A percentile compares a stretch with the other conserved stretches of the same genome.
These are phyloP conservation scores for Pristis pectinata DNA, from an alignment of 2,797 vertebrate species.

Conservation along the genomic window DNA sequence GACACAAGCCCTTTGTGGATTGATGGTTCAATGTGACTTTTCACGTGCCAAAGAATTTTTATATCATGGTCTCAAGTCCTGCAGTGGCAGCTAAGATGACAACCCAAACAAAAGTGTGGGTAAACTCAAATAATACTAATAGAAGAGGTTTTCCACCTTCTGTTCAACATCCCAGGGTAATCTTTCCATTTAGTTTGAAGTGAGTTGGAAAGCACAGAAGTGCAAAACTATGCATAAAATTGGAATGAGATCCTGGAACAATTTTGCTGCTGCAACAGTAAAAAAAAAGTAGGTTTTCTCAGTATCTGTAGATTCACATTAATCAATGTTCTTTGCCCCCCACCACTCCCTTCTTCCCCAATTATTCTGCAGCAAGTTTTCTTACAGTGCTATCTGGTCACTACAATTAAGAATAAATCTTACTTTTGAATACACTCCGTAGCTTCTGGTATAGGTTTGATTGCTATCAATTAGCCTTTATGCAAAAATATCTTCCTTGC, in stretches of 20 bases:
- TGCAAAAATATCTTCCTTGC: not conserved
- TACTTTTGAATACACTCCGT: not conserved
- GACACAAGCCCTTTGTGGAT: too few species aligned
- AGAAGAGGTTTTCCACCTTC: too few species aligned
- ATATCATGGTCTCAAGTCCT: too few species aligned
- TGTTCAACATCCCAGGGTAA: not conserved
- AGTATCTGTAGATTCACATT: not conserved
- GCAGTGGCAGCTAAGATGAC: too few species aligned
- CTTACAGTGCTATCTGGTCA: not conserved
- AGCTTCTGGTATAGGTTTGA: not conserved
- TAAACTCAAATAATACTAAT: too few species aligned
- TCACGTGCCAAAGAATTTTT: too few species aligned
- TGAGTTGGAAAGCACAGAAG: not conserved
- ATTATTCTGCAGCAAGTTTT: not conserved
- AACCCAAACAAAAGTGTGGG: too few species aligned
- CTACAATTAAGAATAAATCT: not conserved
- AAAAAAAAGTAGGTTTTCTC: too few species aligned
- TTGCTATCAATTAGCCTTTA: not conserved
- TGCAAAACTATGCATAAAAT: not conserved
- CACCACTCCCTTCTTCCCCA: not conserved
- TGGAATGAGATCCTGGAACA: not conserved
- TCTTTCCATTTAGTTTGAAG: not conserved
- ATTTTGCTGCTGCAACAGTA: not conserved
- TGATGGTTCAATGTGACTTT: too few species aligned
- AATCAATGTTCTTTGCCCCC: too few species aligned